Evolutionary conservation across 2,888 invertebrate species (phyloP), one percentile per base, ranked within the genome.

Genomic region (Cerceris ruficornis): DNA sequence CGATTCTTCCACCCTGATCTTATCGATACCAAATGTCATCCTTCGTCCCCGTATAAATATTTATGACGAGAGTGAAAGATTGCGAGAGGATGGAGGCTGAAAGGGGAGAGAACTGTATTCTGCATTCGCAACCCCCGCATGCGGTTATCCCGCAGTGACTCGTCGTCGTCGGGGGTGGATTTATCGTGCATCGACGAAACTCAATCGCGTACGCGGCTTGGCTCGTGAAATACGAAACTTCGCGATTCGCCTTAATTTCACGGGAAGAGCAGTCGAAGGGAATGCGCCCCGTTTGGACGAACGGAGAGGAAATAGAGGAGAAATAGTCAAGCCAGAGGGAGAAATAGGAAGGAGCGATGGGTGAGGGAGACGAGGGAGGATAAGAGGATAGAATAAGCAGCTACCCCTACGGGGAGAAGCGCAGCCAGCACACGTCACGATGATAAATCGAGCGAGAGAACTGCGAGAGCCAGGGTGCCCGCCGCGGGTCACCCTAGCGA

Each of bases 381-480:
- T 61, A 69, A 55, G 71, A 55, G 80, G 65, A 69, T 67, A 61
- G 62, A 82, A 77, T 69, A 81, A 77, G 62, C 28, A 28, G 28
- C 67, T 62, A 69, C 62, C 54, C 69, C 58, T 67, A 73, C 68
- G 72, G 69, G 75, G 77, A 61, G 71, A 74, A 62, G 69, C 73
- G 80, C 75, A 75, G 75, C 42, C 39, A 68, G 62, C 54, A 55
- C 67, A 77, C 80, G 83, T 85, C 83, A 81, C 82, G 82, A 87
- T 88, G 88, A 89, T 88, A 89, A 89, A 89, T 89, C 85, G 86
- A 82, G 85, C 86, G 83, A 68, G 85, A 85, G 83, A 86, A 86
- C 78, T 81, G 81, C 79, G 78, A 64, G 78, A 69, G 61, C 62
- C 68, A 64, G 57, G 69, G 58, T n/a, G 60, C 54, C 55, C 41